Base-by-base conservation (phyloP, 2,113 vertebrate species). In the Notothenia coriiceps region DNA sequence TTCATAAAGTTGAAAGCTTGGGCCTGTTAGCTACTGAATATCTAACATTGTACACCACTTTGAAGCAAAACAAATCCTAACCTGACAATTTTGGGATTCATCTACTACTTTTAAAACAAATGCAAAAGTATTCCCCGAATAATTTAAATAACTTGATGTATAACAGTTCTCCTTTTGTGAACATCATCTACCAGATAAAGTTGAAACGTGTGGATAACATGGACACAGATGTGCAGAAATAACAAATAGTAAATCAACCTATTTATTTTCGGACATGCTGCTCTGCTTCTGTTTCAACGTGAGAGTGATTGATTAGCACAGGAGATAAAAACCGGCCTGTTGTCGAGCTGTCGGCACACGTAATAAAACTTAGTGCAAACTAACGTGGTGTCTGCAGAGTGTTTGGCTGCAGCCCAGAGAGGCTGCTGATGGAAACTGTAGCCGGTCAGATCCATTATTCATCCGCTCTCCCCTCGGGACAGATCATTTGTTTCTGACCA, bases 361-460 rank as follows among this genome's bases (percentile, higher is more conserved):
- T n/a, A 25, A 50, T 7, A 5, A 29, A 63, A 55, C 60, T 11
- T 7, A 6, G 47, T 50, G 29, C 47, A 17, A 18, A 52, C 20
- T 5, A 75, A 33, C 61, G 17, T 3, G 40, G 35, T n/a, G 44
- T 2, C 35, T 54, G 40, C 71, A 22, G 40, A 69, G 43, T 2
- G 44, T 60, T 64, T 69, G 74, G 57, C 80, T 80, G 63, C 35
- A 18, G 64, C 49, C 29, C 66, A 67, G 50, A 51, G 73, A 47
- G 15, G 29, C 62, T 50, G 60, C 33, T 44, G 72, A 80, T 64
- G 79, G 86, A 72, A 79, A 84, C 65, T 79, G 40, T 57, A 59
- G 77, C 74, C 11, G 2, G 46, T 50, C 74, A 35, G 74, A 84
- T 84, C 74, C 62, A 82, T 84, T 82, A 75, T 85, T 87, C 61